A percentile compares a stretch with the other conserved stretches of the same genome.
Evolutionary conservation across 1,140 invertebrate genomes (phyloP).

Genomic region (Drosophila ogumai): DNA sequence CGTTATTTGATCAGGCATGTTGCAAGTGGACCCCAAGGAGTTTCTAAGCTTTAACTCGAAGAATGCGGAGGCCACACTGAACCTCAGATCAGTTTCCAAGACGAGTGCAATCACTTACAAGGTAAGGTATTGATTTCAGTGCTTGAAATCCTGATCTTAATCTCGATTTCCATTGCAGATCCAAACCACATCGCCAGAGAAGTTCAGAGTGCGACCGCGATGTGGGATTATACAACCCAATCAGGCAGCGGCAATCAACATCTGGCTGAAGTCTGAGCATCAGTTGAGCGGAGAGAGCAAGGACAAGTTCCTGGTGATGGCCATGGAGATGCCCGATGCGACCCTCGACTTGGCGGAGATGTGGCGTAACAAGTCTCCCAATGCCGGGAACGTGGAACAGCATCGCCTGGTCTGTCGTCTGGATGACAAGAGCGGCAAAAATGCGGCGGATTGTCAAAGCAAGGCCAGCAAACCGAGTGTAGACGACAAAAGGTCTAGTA

Average conservation of each 20-base stretch:
- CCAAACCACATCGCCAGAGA: constrained; percentile 89
- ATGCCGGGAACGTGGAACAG: constrained; percentile 61
- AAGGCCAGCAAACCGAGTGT: constrained; percentile 1
- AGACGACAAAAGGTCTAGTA: neutral
- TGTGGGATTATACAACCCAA: constrained; percentile 89
- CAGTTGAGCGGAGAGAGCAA: constrained; percentile 52
- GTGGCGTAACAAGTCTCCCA: constrained; percentile 55
- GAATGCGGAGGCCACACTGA: constrained; percentile 60
- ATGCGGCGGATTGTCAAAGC: neutral
- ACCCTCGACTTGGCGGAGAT: constrained; percentile 56
- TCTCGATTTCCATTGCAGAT: constrained; percentile 69
- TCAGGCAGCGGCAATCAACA: constrained; percentile 59
- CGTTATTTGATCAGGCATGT: constrained; percentile 62
- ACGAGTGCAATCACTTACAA: constrained; percentile 61
- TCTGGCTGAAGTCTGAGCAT: constrained; percentile 73
- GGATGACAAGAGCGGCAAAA: constrained; percentile 6
- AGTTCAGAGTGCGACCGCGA: constrained; percentile 95
- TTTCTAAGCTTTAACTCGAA: constrained; percentile 88
- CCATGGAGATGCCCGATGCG: constrained; percentile 14
- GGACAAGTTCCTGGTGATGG: constrained; percentile 84
- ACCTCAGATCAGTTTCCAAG: constrained; percentile 39
- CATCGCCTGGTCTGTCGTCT: constrained; percentile 71
- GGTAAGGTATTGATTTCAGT: constrained; percentile 30
- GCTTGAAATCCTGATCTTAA: neutral
- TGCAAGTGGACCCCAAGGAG: constrained; percentile 87